Base-by-base conservation (phyloP, 1,140 invertebrate species). In the Pinna nobilis region DNA sequence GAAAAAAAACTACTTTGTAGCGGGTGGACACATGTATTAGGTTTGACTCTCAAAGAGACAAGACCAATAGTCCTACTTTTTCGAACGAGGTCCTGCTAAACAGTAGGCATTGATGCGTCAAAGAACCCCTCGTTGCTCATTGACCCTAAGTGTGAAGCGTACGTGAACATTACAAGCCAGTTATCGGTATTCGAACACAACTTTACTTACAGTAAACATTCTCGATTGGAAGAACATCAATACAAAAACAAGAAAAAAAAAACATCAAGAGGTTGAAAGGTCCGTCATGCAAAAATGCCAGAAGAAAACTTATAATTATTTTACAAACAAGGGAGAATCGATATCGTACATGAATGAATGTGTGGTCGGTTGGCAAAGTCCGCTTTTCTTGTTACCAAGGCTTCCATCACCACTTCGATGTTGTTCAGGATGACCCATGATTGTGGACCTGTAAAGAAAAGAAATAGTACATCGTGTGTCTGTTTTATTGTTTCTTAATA, bases 321-420 rank as follows among this genome's bases (percentile, higher is more conserved):
- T 1, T 7, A 23, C 28, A 7, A 50, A 7, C 28, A 1, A 50
- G 9, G 28, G 1, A 18, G 9, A 18, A 1, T 4, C 18, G n/a
- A 5, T 35, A 25, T 6, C 32, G 51, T 83, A 74, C 71, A 23
- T 50, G 71, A 67, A 7, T 44, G 20, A 41, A 67, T 37, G 2
- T 44, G n/a, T 33, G 68, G 68, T 25, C 74, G 50, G 9, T 53
- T 35, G 23, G 67, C 68, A 70, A 76, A 76, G 25, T 66, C 63
- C 0, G 55, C 55, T 32, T 59, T 53, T 25, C 35, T 71, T 33
- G 51, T 76, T 3, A 70, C 61, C 33, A 76, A 32, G 1, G 61
- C 68, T 33, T 76, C 74, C 15, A 32, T 23, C 2, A 60, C 59
- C 18, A 39, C 55, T 28, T 76, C 47, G 25, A 60, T 61, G 23